Percentiles rank a stretch among this genome's conserved stretches.
These are phyloP conservation scores for Philopedon plagiatum DNA, from an alignment of 2,888 invertebrate species.

Conservation along the genomic window DNA sequence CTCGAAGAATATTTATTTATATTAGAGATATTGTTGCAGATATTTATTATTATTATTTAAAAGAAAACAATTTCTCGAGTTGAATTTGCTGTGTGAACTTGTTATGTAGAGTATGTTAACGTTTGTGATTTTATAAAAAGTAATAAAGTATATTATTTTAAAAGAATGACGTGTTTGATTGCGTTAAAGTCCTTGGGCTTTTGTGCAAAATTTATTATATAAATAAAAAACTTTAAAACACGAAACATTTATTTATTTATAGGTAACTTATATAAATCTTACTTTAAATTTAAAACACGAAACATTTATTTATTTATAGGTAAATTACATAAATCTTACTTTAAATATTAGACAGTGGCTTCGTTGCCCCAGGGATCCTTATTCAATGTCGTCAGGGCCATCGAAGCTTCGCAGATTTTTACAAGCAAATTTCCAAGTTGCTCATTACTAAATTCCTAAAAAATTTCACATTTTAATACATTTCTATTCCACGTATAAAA, in stretches of 20 bases:
- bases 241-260: background rate
- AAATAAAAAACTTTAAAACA: no score
- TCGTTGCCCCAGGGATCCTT: conserved; percentile 84
- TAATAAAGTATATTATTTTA: conserved; percentile 50
- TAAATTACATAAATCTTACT: no score
- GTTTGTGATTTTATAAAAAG: conserved; percentile 69
- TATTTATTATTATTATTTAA: conserved; percentile 36
- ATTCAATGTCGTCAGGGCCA: conserved; percentile 81
- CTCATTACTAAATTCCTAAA: conserved; percentile 82
- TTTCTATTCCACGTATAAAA: no score
- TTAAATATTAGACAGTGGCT: conserved; percentile 24
- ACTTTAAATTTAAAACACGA: no score
- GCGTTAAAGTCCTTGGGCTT: background rate
- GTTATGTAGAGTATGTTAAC: conserved; percentile 68
- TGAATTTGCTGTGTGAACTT: conserved; percentile 66
- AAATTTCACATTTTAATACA: conserved; percentile 45
- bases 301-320: background rate
- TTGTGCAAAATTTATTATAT: no score
- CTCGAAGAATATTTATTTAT: conserved; percentile 46
- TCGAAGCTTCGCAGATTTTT: conserved; percentile 84
- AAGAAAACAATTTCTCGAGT: conserved; percentile 27
- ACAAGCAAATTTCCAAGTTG: conserved; percentile 83
- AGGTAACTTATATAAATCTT: no score
- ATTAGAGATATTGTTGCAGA: conserved; percentile 41
- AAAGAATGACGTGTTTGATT: background rate